Percentiles rank a stretch among this genome's conserved stretches.
Evolutionary conservation across 92 coral and sea anemone genomes (phyloP).

Genomic region (Blastomussa wellsi): DNA sequence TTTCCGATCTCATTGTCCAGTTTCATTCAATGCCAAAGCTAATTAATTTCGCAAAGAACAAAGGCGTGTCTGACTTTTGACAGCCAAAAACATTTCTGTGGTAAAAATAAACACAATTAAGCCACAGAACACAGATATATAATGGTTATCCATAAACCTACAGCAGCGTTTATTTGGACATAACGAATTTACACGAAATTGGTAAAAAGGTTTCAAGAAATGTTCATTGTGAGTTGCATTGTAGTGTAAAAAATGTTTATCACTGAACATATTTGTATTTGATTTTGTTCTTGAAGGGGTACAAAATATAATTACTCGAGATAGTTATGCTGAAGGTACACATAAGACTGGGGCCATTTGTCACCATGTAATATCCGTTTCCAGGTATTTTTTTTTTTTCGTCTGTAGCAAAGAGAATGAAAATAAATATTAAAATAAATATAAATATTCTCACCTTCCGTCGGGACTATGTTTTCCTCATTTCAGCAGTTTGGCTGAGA

Average conservation of each 20-base stretch:
- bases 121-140: not conserved
- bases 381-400: not conserved
- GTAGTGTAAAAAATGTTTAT: not conserved
- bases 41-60: not conserved
- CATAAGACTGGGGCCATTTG: not conserved
- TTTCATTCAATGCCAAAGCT: not conserved
- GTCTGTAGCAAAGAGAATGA: too few relatives aligned
- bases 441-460: not conserved
- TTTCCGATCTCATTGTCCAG: not conserved
- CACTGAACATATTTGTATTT: not conserved
- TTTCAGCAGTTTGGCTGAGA: not conserved
- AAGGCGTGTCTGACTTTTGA: not conserved
- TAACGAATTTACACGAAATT: not conserved
- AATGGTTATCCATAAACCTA: not conserved
- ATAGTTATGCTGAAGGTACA: not conserved
- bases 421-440: too few relatives aligned
- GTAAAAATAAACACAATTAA: conserved; percentile 12
- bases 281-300: conserved; percentile 13
- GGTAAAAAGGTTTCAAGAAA: not conserved
- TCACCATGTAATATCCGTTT: not conserved
- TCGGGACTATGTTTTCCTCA: not conserved
- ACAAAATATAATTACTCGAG: not conserved
- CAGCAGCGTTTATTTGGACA: not conserved
- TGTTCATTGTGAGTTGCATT: not conserved
- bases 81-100: not conserved